Conservation (phyloP, 2,113 vertebrate genomes). For the Arenaria interpres region DNA sequence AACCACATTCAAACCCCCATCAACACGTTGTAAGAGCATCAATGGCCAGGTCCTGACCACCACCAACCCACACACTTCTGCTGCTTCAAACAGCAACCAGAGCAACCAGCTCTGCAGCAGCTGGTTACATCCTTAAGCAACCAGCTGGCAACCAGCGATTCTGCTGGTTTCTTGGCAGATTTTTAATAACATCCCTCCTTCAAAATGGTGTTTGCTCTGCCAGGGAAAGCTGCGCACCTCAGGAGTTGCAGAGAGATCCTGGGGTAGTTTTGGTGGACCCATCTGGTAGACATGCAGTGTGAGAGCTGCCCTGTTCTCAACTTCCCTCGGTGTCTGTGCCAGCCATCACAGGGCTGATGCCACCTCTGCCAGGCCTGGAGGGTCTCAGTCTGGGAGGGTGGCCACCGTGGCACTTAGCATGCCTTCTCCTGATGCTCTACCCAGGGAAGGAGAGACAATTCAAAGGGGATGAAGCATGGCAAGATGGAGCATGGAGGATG, state of each 20-base stretch:
- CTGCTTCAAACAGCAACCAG: neutral
- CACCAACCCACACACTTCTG: neutral
- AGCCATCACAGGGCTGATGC: neutral
- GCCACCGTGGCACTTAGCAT: fast-evolving
- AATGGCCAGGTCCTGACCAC: neutral
- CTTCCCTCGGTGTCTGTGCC: neutral
- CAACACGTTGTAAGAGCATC: neutral
- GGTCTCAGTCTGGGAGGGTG: neutral
- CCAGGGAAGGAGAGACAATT: neutral
- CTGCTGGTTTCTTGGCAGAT: neutral
- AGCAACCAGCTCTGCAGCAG: neutral
- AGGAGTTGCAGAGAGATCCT: neutral
- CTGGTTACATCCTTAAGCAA: neutral
- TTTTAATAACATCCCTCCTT: neutral
- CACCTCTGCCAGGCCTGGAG: neutral
- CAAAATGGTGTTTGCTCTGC: neutral
- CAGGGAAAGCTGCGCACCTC: neutral
- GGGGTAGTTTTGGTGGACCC: neutral
- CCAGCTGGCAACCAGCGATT: neutral
- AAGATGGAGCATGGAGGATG: neutral
- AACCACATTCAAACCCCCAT: neutral
- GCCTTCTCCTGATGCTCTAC: neutral
- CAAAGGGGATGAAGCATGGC: neutral
- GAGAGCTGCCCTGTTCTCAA: neutral
- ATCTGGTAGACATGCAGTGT: fast-evolving